These are phyloP conservation scores for Apodemus agrarius DNA, from an alignment of 2,797 vertebrate species.

Conservation along the genomic window DNA sequence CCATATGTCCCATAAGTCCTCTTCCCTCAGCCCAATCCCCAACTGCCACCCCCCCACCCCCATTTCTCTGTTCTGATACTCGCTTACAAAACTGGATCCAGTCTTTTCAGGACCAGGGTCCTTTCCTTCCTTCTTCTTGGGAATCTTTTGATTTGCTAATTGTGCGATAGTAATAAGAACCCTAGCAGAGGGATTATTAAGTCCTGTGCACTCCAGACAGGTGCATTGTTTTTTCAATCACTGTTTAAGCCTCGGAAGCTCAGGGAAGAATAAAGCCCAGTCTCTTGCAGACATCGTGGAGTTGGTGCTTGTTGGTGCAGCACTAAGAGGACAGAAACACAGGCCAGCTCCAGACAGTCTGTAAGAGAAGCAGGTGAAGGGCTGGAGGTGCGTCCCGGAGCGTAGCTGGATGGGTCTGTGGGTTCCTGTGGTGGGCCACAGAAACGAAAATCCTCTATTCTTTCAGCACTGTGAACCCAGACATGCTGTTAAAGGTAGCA, in stretches of 20 bases:
- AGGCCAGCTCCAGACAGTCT: neutral
- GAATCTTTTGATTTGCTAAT: too few species aligned
- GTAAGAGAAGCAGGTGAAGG: neutral
- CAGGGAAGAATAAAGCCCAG: neutral
- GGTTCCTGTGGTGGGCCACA: neutral
- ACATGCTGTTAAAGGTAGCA: neutral
- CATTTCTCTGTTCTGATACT: too few species aligned
- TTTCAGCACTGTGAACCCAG: neutral
- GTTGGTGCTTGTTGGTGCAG: neutral
- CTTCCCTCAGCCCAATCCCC: too few species aligned
- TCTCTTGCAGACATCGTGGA: neutral
- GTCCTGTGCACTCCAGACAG: too few species aligned
- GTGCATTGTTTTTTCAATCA: neutral
- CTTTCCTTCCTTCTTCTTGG: too few species aligned
- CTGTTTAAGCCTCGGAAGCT: neutral
- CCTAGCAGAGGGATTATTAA: neutral
- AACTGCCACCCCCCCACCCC: too few species aligned
- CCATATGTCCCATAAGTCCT: too few species aligned
- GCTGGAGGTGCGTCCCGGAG: neutral
- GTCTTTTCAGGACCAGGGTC: too few species aligned
- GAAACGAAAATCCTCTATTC: neutral
- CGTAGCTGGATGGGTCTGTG: neutral
- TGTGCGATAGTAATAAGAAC: neutral
- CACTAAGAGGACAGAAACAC: neutral
- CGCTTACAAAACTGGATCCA: too few species aligned